These are phyloP conservation scores for Cataglyphis altisquamis DNA, from an alignment of 2,888 invertebrate genomes.

Conservation along the genomic window DNA sequence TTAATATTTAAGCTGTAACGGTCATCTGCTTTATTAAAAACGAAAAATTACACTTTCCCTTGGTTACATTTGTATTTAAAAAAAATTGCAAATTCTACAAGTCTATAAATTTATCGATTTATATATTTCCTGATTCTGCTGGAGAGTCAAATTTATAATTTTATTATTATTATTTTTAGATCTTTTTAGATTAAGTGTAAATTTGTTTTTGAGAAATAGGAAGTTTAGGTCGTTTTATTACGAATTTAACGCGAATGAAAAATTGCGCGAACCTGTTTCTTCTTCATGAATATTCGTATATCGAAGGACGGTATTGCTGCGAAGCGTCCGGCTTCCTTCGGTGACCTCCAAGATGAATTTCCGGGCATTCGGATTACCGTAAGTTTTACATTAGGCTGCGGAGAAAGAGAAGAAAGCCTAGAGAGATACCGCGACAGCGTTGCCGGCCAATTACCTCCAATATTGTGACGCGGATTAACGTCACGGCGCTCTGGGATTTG, in stretches of 20 bases:
- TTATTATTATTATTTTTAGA: not conserved
- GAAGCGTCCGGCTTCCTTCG: conserved; percentile 2
- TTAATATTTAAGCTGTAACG: not conserved
- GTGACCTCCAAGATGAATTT: conserved; percentile 55
- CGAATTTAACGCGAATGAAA: not conserved
- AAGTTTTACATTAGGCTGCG: conserved; percentile 29
- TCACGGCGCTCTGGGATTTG: conserved; percentile 83
- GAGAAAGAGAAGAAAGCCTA: conserved; percentile 56
- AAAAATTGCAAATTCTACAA: not conserved
- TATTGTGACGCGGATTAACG: conserved; percentile 85
- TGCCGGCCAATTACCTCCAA: conserved; percentile 85
- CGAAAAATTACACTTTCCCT: not conserved
- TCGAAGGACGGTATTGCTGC: conserved; percentile 2
- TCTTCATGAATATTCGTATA: conserved; percentile 17
- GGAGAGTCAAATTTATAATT: not conserved
- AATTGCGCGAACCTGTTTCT: conserved; percentile 25
- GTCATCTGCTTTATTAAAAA: not conserved
- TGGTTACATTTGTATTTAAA: not conserved
- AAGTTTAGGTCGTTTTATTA: conserved; percentile 13
- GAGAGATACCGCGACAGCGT: conserved; percentile 64
- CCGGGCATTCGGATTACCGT: conserved; percentile 47
- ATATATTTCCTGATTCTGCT: not conserved
- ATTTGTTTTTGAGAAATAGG: not conserved
- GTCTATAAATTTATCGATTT: conserved; percentile 3
- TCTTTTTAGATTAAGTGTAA: not conserved